phyloP scores from a whole-genome alignment of 2,797 vertebrate genomes.

The Periophthalmus magnuspinnatus region DNA sequence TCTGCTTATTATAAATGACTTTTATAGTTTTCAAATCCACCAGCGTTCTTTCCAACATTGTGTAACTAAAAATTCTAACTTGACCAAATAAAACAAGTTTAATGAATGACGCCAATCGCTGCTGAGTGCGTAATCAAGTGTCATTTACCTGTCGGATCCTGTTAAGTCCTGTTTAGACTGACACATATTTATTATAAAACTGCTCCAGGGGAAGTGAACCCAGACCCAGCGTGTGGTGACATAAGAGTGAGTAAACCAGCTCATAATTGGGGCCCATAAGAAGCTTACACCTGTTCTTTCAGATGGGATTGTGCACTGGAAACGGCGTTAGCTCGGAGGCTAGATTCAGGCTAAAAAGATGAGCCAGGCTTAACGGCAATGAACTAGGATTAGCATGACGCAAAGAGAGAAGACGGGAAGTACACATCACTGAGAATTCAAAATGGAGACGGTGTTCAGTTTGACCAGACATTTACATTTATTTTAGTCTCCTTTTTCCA shows the following conservation, averaged over 20 bases:
- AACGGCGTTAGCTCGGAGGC: not conserved
- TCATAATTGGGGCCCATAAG: constrained; percentile 27
- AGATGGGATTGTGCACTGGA: constrained; percentile 9
- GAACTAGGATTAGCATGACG: not conserved
- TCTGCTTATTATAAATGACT: too few species aligned
- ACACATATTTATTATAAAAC: too few species aligned
- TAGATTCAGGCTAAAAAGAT: constrained; percentile 5
- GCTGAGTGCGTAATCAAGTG: not conserved
- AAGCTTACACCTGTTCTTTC: constrained; percentile 14
- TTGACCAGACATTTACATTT: too few species aligned
- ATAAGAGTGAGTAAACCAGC: constrained; percentile 26
- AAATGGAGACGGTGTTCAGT: too few species aligned
- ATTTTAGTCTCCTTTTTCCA: too few species aligned
- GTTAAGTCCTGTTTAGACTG: not conserved
- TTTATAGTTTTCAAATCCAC: not conserved
- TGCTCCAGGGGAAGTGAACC: not conserved
- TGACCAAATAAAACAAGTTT: not conserved
- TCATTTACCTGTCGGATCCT: not conserved
- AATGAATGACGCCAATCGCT: not conserved
- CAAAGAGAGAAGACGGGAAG: not conserved
- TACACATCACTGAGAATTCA: not conserved
- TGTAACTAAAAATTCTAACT: not conserved
- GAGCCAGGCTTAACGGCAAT: not conserved
- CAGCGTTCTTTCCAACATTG: not conserved
- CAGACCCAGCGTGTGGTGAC: constrained; percentile 13